Evolutionary conservation across 2,113 vertebrate species (phyloP), one percentile per base, ranked within the genome.

Genomic region (Monarcha castaneiventris): DNA sequence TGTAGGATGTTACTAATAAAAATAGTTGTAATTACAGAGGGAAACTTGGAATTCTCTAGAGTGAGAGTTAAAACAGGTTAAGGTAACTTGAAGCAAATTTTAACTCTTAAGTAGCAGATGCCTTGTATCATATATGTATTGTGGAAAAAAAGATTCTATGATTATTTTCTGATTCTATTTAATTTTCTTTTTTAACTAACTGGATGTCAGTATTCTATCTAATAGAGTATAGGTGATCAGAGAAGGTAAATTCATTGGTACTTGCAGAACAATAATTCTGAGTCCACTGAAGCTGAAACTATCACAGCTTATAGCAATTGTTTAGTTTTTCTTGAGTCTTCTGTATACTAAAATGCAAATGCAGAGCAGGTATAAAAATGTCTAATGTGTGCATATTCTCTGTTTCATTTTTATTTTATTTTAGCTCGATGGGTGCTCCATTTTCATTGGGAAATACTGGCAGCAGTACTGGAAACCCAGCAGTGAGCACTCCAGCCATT

Each of bases 401-500:
- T 58, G 21, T 67, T 68, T 29, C 9, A 26, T 52, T 93, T 75
- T 88, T 54, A 3, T 88, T 86, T 87, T 67, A 61, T 89, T 95
- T 43, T 87, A 98, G 98, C 74, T 97, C 97, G 73, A 66, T 84
- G 35, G 92, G 97, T 79, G 78, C 95, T 51, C 52, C 94, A 3
- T 93, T 97, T 61, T 98, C 98, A 33, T 58, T 97, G 46, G 76
- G 96, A 61, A 97, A 83, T 73, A 96, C 97, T 88, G 98, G 98
- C 4, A 98, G 97, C 80, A 98, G 98, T 96, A 97, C 98, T 72
- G 97, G 99, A 94, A 98, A 97, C 80, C 92, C 98, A 0, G 97
- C 93, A 30, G 97, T 97, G 81, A 99, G 97, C 66, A 98, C 98
- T 35, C 98, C 99, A 7, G 97, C 98, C 26, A 72, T 98, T 26